A percentile compares a stretch with the other conserved stretches of the same genome.
Evolutionary conservation across 2,888 invertebrate genomes (phyloP).

Genomic region (Disparrhopalites patrizii): DNA sequence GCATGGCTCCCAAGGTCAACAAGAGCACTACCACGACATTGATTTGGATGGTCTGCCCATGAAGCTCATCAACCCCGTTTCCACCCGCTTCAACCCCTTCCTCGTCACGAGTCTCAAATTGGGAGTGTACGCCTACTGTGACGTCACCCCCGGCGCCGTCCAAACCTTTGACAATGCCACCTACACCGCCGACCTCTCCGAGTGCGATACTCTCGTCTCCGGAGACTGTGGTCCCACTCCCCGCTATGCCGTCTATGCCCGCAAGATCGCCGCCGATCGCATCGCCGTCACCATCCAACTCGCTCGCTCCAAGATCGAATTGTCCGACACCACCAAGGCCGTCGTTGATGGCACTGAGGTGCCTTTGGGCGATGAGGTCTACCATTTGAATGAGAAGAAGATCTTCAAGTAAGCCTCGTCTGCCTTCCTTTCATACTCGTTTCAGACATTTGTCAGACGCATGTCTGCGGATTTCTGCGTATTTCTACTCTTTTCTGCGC

Average conservation of each 20-base stretch:
- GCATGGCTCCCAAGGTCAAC: slow-evolving; percentile 44
- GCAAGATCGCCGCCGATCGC: slow-evolving; percentile 44
- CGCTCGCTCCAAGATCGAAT: slow-evolving; percentile 46
- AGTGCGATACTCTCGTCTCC: slow-evolving; percentile 46
- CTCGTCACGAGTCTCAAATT: slow-evolving; percentile 35
- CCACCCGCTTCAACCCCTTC: slow-evolving; percentile 44
- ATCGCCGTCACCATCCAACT: slow-evolving; percentile 44
- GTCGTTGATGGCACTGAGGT: slow-evolving; percentile 39
- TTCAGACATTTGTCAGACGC: neutral
- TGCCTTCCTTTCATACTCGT: no score
- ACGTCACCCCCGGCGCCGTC: slow-evolving; percentile 44
- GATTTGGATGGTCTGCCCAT: slow-evolving; percentile 44
- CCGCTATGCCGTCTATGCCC: slow-evolving; percentile 43
- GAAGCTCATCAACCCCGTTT: slow-evolving; percentile 40
- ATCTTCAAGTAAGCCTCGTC: slow-evolving; percentile 46
- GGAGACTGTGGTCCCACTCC: slow-evolving; percentile 47
- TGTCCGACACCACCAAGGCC: slow-evolving; percentile 42
- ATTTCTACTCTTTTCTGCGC: no score
- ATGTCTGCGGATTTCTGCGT: neutral
- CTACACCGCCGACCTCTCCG: slow-evolving; percentile 45
- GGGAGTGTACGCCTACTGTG: slow-evolving; percentile 47
- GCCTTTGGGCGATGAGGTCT: slow-evolving; percentile 41
- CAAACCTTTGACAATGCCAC: slow-evolving; percentile 48
- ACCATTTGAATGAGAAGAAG: slow-evolving; percentile 42
- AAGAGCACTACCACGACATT: slow-evolving; percentile 47